phyloP scores from a whole-genome alignment of 2,888 invertebrate species.

The Salticus scenicus region DNA sequence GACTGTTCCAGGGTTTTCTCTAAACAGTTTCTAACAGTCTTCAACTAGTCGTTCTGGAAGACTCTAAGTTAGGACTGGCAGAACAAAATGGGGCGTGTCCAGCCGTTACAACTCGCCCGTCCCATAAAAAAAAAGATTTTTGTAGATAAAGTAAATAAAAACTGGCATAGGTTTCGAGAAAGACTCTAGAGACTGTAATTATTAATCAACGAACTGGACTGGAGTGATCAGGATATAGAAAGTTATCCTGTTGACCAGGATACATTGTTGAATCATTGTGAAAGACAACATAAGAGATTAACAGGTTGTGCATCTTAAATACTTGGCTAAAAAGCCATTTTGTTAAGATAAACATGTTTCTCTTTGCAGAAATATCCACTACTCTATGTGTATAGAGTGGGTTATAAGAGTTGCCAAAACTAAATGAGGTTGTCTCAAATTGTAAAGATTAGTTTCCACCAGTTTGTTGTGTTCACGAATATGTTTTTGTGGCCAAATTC shows the following conservation, averaged over 20 bases:
- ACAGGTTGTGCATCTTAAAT: neutral
- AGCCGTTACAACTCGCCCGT: neutral
- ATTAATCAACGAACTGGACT: neutral
- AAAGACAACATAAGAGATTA: neutral
- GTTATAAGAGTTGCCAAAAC: constrained; percentile 5
- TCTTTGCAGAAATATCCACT: too few relatives aligned
- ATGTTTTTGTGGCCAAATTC: constrained; percentile 41
- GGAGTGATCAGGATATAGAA: neutral
- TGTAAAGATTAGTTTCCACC: constrained; percentile 24
- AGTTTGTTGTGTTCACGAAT: constrained; percentile 32
- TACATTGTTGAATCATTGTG: neutral
- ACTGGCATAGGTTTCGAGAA: neutral
- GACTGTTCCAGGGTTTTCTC: neutral
- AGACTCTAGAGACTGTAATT: neutral
- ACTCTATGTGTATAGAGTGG: neutral
- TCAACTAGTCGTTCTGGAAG: constrained; percentile 57
- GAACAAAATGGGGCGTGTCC: neutral
- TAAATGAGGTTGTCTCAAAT: neutral
- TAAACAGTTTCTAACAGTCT: constrained; percentile 27
- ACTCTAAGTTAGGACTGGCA: constrained; percentile 40
- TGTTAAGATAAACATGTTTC: too few relatives aligned
- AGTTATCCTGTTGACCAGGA: constrained; percentile 49
- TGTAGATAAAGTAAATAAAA: neutral
- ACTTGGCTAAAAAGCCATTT: neutral
- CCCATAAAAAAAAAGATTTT: neutral